Evolutionary conservation across 2,888 invertebrate genomes (phyloP).

Genomic region (Lordiphosa fenestrarum): DNA sequence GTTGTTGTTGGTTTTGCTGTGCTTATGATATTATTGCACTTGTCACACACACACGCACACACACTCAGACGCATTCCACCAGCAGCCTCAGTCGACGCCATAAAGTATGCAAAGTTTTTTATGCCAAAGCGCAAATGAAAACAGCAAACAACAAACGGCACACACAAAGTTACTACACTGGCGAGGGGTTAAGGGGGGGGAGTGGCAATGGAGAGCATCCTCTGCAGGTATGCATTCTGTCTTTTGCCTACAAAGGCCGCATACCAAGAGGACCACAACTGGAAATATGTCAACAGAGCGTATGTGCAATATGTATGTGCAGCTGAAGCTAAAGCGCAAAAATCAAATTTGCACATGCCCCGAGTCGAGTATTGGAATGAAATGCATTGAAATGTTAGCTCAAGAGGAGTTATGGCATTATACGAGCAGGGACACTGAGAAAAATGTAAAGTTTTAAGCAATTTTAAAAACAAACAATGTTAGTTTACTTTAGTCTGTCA

Average conservation of each 20-base stretch:
- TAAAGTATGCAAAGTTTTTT: conserved; percentile 72
- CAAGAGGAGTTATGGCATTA: conserved; percentile 40
- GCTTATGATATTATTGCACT: conserved; percentile 73
- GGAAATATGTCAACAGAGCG: conserved; percentile 64
- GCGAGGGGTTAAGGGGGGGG: not conserved
- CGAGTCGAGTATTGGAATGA: conserved; percentile 31
- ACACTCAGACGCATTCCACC: conserved; percentile 14
- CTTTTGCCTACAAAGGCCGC: conserved; percentile 41
- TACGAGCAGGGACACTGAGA: conserved; percentile 13
- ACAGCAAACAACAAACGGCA: conserved; percentile 55
- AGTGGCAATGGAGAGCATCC: conserved; percentile 11
- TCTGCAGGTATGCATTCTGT: conserved; percentile 41
- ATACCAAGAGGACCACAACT: conserved; percentile 43
- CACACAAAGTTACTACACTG: conserved; percentile 24
- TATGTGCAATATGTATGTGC: conserved; percentile 57
- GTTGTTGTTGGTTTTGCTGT: conserved; percentile 23
- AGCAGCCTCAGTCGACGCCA: conserved; percentile 29
- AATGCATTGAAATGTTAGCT: conserved; percentile 69
- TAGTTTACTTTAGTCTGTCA: no score
- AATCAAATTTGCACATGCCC: conserved; percentile 68
- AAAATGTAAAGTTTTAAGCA: not conserved
- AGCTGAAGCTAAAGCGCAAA: conserved; percentile 17
- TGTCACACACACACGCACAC: conserved; percentile 35
- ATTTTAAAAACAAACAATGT: no score
- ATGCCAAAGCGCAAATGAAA: conserved; percentile 66